Base-by-base conservation (phyloP, 2,797 vertebrate genomes). In the Erpetoichthys calabaricus region DNA sequence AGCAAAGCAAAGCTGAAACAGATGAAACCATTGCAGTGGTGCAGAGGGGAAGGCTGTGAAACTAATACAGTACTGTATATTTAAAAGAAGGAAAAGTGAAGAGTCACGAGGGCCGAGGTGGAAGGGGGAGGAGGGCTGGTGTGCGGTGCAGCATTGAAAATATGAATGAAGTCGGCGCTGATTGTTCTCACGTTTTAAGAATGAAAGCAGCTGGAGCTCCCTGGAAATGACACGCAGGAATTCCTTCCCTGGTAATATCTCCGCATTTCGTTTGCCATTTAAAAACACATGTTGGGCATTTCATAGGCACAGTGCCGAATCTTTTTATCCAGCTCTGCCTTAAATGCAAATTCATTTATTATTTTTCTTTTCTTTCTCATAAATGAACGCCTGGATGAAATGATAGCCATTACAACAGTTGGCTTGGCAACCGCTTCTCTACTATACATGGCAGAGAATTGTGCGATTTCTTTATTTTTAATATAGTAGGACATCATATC, bases 171-270 rank as follows among this genome's bases (percentile, higher is more conserved):
- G 52, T 4, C 8, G 46, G 43, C 49, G n/a, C 46, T 42, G 56
- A 25, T 7, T 25, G 52, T 8, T 50, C 25, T 47, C 45, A 42
- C 7, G 56, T 5, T 59, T 61, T 51, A 60, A 68, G 44, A 52
- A 53, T 63, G 59, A 53, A 64, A 50, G 56, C 55, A 66, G 46
- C 53, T 5, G 6, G 8, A 45, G 45, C 53, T 45, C 25, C 25
- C 59, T 59, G 55, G 25, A 61, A 47, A 59, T 58, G 59, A 51
- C 53, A 42, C 47, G 53, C 45, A 5, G 55, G 43, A 56, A 61
- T 61, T 43, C 55, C 25, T 44, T 56, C 45, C 42, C 55, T 56
- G 56, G 56, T 45, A 45, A 42, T 51, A 44, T 5, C 47, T 45
- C 3, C 43, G 42, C 6, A 6, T 47, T 8, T 51, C 45, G 41